phyloP scores from a whole-genome alignment of 1,140 invertebrate genomes.

The Dendrolimus kikuchii region DNA sequence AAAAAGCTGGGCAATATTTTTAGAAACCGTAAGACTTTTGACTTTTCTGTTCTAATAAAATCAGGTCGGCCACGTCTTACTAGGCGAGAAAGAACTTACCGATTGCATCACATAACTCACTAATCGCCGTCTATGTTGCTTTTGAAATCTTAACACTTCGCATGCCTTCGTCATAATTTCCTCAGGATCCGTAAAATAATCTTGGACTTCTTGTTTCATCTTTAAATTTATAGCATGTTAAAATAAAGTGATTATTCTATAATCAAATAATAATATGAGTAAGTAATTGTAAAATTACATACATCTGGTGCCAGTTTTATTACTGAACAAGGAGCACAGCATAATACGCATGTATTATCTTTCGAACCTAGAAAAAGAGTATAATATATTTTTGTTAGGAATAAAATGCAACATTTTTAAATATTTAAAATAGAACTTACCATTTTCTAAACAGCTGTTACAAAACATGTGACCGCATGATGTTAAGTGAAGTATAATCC shows the following conservation, averaged over 20 bases:
- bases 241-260: background rate
- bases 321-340: slow-evolving; percentile 52
- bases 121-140: slow-evolving; percentile 57
- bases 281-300: slow-evolving; percentile 31
- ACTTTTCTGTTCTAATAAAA: background rate
- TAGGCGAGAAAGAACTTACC: slow-evolving; percentile 31
- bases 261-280: slow-evolving; percentile 4
- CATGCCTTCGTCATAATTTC: slow-evolving; percentile 63
- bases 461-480: slow-evolving; percentile 72
- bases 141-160: slow-evolving; percentile 64
- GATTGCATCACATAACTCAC: slow-evolving; percentile 62
- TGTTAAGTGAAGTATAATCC: slow-evolving; percentile 60
- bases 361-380: slow-evolving; percentile 34
- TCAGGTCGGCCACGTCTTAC: background rate
- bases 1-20: no score
- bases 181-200: slow-evolving; percentile 68
- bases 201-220: slow-evolving; percentile 68
- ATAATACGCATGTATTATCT: slow-evolving; percentile 61
- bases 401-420: slow-evolving; percentile 4
- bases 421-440: slow-evolving; percentile 25
- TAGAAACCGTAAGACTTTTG: no score
- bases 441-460: slow-evolving; percentile 54
- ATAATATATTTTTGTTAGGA: slow-evolving; percentile 6
- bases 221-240: slow-evolving; percentile 21
- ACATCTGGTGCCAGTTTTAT: slow-evolving; percentile 66